Evolutionary conservation across 2,888 invertebrate genomes (phyloP), one percentile per base, ranked within the genome.

Genomic region (Actias luna): DNA sequence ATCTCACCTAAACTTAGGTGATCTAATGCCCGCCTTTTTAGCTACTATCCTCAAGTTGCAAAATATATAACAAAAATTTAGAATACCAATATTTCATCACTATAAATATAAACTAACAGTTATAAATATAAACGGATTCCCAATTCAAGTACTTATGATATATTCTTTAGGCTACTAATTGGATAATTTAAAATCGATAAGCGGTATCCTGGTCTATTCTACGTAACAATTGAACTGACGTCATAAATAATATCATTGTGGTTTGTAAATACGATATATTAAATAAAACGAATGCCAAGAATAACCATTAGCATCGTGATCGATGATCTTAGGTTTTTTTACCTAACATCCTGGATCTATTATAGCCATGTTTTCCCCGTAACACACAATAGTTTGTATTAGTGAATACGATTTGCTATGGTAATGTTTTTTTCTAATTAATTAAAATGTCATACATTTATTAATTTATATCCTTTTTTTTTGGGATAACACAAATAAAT

Each of bases 251-350:
- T 46, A 22, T 4, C 10, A 12, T 22, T 18, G 36, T 22, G 1
- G 22, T 22, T 46, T 22, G 18, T 22, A n/a, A 18, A 3, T 46
- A 46, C 46, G 29, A 46, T 59, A 29, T 27, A 29, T 27, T n/a
- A 16, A n/a, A 58, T 14, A 46, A 50, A 61, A 58, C 39, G 60
- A 57, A 62, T 50, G 10, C 46, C 60, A 60, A 39, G 55, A 59
- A 39, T 16, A 16, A 39, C 36, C 12, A 39, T 39, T 14, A 39
- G 61, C 22, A 7, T 46, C 46, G 22, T 46, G 18, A 18, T 46
- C 46, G 22, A 46, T 10, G 46, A 14, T 22, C 46, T 4, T 22
- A 8, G n/a, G 46, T 22, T 46, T 46, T 46, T 33, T n/a, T 46
- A n/a, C 14, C 5, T 18, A 5, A 46, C 46, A 46, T 46, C 46